Evolutionary conservation across 2,888 invertebrate genomes (phyloP).

Genomic region (Torymus tubicola): DNA sequence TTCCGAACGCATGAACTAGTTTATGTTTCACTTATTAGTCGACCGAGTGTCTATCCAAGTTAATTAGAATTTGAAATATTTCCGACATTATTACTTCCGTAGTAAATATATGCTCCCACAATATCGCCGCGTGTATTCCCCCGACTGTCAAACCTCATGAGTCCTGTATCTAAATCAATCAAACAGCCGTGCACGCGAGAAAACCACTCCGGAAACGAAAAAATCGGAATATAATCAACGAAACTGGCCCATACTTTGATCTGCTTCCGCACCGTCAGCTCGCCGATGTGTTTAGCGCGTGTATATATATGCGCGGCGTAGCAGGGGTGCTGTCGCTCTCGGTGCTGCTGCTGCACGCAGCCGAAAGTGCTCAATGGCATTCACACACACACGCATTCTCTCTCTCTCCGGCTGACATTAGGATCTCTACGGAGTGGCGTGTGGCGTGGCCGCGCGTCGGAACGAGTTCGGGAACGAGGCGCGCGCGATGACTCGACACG

Average conservation of each 20-base stretch:
- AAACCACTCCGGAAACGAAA: not conserved
- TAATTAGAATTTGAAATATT: no score
- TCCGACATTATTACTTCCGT: no score
- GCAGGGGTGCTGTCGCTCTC: not conserved
- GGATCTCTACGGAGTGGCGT: slow-evolving; percentile 40
- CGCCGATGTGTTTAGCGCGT: not conserved
- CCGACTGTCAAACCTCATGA: no score
- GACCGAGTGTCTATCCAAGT: no score
- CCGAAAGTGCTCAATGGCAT: slow-evolving; percentile 35
- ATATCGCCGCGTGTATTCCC: no score
- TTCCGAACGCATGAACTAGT: no score
- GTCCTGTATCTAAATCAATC: no score
- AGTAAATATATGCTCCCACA: no score
- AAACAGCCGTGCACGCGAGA: no score
- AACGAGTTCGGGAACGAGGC: slow-evolving; percentile 19
- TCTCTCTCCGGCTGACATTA: slow-evolving; percentile 17
- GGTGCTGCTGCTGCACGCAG: not conserved
- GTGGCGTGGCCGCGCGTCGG: slow-evolving; percentile 25
- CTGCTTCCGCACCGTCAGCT: slow-evolving; percentile 9
- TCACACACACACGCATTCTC: not conserved
- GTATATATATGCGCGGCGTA: not conserved
- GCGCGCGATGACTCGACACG: slow-evolving; percentile 55
- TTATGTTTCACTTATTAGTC: no score
- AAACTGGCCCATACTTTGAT: not conserved
- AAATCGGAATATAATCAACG: not conserved